Evolutionary conservation across 2,113 vertebrate species (phyloP).

Genomic region (Dolichallabes microphthalmus): DNA sequence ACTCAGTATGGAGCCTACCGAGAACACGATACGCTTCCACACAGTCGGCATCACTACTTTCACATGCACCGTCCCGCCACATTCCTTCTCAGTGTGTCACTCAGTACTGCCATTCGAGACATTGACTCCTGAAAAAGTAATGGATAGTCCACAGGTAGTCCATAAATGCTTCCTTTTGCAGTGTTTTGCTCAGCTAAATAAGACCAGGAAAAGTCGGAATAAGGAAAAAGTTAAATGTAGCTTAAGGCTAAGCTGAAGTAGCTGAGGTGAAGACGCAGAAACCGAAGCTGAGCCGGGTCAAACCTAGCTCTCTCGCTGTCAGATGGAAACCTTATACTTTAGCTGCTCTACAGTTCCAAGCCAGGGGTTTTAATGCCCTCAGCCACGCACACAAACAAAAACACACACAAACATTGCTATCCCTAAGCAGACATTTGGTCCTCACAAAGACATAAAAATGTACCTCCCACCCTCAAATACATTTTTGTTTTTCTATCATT

Average conservation of each 20-base stretch:
- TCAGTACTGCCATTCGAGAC: neutral
- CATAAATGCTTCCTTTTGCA: neutral
- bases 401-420: neutral
- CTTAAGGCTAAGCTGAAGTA: neutral
- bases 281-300: conserved; percentile 46
- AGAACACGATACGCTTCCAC: conserved; percentile 84
- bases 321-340: conserved; percentile 45
- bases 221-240: neutral
- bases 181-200: neutral
- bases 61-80: conserved; percentile 58
- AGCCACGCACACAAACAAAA: neutral
- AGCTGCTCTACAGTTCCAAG: conserved; percentile 13
- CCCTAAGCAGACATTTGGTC: neutral
- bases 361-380: conserved; percentile 2
- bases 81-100: conserved; percentile 51
- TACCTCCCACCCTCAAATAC: too few species aligned
- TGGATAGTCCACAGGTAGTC: neutral
- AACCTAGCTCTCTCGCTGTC: conserved; percentile 27
- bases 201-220: neutral
- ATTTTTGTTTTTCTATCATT: neutral
- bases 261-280: neutral
- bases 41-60: conserved; percentile 83
- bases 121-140: neutral
- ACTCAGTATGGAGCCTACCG: conserved; percentile 79
- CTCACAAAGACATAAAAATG: neutral